Evolutionary conservation across 2,888 invertebrate genomes (phyloP), one percentile per base, ranked within the genome.

Genomic region (Chrysina gloriosa): DNA sequence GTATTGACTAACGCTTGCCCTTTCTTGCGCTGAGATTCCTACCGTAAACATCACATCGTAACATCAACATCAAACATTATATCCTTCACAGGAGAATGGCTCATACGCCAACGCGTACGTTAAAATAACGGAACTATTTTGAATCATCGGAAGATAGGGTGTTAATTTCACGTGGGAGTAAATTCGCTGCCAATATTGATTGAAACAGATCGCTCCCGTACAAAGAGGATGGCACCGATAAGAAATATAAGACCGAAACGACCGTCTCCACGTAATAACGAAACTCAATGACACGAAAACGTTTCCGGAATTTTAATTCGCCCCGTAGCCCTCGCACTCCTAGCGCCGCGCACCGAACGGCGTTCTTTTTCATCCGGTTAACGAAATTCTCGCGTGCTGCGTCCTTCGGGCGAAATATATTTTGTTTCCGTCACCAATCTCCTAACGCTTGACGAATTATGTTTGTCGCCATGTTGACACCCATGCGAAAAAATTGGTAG

Each of bases 271-370:
- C 14, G 50, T 50, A 50, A 50, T 50, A 50, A 50, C 29, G 27
- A 4, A 29, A 29, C 50, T 50, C 50, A 50, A 50, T 50, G 50
- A 50, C 27, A 27, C 50, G 50, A 27, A 50, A 50, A 50, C 50
- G 50, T 50, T 27, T 11, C 11, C 50, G 50, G 50, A 50, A 50
- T 50, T 50, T 50, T 50, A 50, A 50, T 50, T 50, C 29, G 50
- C 14, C 21, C n/a, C 45, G 19, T 45, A 5, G n/a, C n/a, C n/a
- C 14, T 11, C 36, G 36, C 14, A 14, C 14, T 1, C 36, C 36
- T 36, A 36, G 4, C 36, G 1, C 36, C 36, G 14, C n/a, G n/a
- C n/a, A n/a, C n/a, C n/a, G n/a, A n/a, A n/a, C n/a, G n/a, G 36
- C 36, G n/a, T 36, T 5, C 36, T 36, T 2, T 36, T 5, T 36